Conservation (phyloP, 2,797 vertebrate genomes). For the Malacoctenus gilli region DNA sequence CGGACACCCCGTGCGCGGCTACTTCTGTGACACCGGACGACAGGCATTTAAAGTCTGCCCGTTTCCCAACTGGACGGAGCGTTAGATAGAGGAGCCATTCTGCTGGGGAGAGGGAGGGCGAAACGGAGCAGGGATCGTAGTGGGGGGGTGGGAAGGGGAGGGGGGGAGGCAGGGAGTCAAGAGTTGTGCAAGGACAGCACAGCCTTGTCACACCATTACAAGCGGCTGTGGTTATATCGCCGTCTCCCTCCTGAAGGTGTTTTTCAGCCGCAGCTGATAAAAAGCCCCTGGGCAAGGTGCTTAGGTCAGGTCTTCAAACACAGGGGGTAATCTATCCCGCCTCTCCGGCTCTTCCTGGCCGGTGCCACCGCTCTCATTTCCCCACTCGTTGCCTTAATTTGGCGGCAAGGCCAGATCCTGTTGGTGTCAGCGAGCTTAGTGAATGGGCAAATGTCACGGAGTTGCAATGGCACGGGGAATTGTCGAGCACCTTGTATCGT, state of each 20-base stretch:
- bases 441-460: slow-evolving; percentile 82
- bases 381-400: slow-evolving; percentile 83
- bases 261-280: slow-evolving; percentile 85
- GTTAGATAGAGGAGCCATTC: slow-evolving; percentile 69
- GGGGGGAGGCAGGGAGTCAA: slow-evolving; percentile 69
- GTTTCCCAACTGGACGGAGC: slow-evolving; percentile 62
- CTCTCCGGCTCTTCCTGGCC: slow-evolving; percentile 78
- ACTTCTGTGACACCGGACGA: slow-evolving; percentile 73
- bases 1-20: slow-evolving; percentile 76
- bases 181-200: slow-evolving; percentile 83
- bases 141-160: slow-evolving; percentile 41
- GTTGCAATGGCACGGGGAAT: slow-evolving; percentile 79
- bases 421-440: slow-evolving; percentile 84
- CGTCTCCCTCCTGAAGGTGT: slow-evolving; percentile 81
- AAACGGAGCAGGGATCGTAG: slow-evolving; percentile 60
- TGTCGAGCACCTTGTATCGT: slow-evolving; percentile 80
- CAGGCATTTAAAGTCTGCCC: slow-evolving; percentile 74
- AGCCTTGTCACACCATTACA: slow-evolving; percentile 81
- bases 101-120: slow-evolving; percentile 35
- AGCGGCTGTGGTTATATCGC: slow-evolving; percentile 66
- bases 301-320: slow-evolving; percentile 89
- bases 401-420: slow-evolving; percentile 81
- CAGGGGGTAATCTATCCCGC: slow-evolving; percentile 81
- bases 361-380: slow-evolving; percentile 75
- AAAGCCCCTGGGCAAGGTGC: slow-evolving; percentile 82